Evolutionary conservation across 2,797 vertebrate species (phyloP), one percentile per base, ranked within the genome.

Genomic region (Euphonia xanthogaster): DNA sequence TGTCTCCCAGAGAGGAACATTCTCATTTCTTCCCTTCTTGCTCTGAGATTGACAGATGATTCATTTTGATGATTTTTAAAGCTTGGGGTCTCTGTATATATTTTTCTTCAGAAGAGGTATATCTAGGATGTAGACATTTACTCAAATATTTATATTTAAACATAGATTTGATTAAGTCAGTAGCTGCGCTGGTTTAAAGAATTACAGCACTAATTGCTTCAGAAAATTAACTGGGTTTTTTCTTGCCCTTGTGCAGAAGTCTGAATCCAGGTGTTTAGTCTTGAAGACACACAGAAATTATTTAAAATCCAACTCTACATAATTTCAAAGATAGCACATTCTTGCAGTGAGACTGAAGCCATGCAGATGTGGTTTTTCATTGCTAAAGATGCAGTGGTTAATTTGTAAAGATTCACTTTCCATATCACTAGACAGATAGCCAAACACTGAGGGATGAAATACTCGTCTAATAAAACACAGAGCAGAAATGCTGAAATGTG

Each of bases 11-110:
- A 67, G 65, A 86, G 31, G 50, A 92, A 77, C 33, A 31, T 90
- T 50, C 12, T 72, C 22, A 76, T 87, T 65, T 76, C 55, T 68
- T 91, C 27, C 47, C 37, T 75, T 70, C 60, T 58, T 89, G 18
- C 55, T 66, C 67, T 31, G 20, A 67, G 73, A 79, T 40, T 96
- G 51, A 82, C 60, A 94, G 66, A 78, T 62, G 51, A 61, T 73
- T 88, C 8, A 63, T 63, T 91, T 79, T 21, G 23, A 40, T 77
- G 27, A 37, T 76, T 85, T 87, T 45, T 35, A 30, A 68, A 78
- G 67, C 37, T 78, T 22, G 81, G 23, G 8, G 18, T 39, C 58
- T 75, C 30, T 58, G 40, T 85, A n/a, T 4, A 2, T 54, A 42
- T 68, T 78, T 61, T 78, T 54, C 47, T 79, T 87, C 40, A 23